These are phyloP conservation scores for Smutsia temminckii DNA, from an alignment of 2,797 vertebrate species.

Conservation along the genomic window DNA sequence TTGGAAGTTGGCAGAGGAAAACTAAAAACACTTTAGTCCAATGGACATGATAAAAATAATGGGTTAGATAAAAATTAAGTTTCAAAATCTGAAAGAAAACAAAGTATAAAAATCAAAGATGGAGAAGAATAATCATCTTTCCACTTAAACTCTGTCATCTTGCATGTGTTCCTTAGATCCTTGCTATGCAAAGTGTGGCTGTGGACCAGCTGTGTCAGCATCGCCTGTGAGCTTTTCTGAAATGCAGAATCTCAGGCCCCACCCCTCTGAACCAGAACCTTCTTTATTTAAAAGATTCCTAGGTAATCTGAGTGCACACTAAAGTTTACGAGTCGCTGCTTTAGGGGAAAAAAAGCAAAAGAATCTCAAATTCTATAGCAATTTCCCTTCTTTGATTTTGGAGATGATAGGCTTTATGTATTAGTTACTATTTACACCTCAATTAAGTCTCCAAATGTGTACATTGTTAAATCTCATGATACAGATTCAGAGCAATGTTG, in stretches of 20 bases:
- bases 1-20: neutral
- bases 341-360: neutral
- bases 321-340: neutral
- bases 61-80: neutral
- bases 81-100: neutral
- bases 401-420: neutral
- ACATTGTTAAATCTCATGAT: neutral
- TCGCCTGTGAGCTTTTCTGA: neutral
- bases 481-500: neutral
- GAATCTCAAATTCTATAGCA: neutral
- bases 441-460: neutral
- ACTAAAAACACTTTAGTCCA: neutral
- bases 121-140: neutral
- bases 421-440: neutral
- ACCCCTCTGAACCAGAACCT: neutral
- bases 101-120: slow-evolving; percentile 20
- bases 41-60: slow-evolving; percentile 51
- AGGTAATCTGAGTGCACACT: neutral
- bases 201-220: too few species aligned
- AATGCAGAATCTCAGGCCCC: neutral
- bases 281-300: neutral
- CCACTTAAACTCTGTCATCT: neutral
- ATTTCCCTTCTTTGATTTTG: slow-evolving; percentile 24
- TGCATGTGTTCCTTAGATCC: neutral
- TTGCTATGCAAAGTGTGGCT: neutral